These are phyloP conservation scores for Odontomyia ornata DNA, from an alignment of 2,888 invertebrate genomes.

Conservation along the genomic window DNA sequence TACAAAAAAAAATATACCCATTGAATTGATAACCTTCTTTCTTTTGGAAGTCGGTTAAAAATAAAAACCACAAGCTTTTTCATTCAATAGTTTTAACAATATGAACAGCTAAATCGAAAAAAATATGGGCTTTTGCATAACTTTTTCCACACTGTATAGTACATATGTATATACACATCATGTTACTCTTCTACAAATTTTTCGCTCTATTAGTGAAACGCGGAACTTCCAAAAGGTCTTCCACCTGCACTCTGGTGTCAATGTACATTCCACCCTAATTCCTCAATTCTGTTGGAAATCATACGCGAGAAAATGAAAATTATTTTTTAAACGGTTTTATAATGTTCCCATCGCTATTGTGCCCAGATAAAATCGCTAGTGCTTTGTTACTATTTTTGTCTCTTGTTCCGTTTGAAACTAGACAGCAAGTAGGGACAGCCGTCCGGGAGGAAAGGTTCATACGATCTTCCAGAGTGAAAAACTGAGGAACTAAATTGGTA, in stretches of 20 bases:
- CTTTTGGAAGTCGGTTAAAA: too few species aligned
- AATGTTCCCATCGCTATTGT: slow-evolving; percentile 29
- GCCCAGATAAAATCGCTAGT: slow-evolving; percentile 31
- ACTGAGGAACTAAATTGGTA: too few species aligned
- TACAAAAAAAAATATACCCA: too few species aligned
- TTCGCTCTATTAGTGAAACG: slow-evolving; percentile 29
- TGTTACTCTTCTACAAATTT: too few species aligned
- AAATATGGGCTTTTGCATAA: too few species aligned
- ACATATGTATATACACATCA: too few species aligned
- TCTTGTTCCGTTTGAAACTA: neutral
- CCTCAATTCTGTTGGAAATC: slow-evolving; percentile 25
- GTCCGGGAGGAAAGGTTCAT: neutral
- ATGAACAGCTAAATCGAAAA: too few species aligned
- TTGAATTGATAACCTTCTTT: too few species aligned
- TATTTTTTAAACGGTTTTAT: slow-evolving; percentile 45
- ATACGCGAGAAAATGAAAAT: slow-evolving; percentile 46
- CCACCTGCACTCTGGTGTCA: slow-evolving; percentile 28
- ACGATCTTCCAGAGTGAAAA: neutral
- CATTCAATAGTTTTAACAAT: too few species aligned
- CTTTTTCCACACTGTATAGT: too few species aligned
- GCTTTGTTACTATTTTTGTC: slow-evolving; percentile 1
- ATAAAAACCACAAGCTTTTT: too few species aligned
- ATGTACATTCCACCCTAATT: neutral
- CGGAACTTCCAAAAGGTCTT: slow-evolving; percentile 21
- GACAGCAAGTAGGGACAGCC: too few species aligned